A percentile compares a stretch with the other conserved stretches of the same genome.
Evolutionary conservation across 2,113 vertebrate species (phyloP).

Genomic region (Empidonax traillii): DNA sequence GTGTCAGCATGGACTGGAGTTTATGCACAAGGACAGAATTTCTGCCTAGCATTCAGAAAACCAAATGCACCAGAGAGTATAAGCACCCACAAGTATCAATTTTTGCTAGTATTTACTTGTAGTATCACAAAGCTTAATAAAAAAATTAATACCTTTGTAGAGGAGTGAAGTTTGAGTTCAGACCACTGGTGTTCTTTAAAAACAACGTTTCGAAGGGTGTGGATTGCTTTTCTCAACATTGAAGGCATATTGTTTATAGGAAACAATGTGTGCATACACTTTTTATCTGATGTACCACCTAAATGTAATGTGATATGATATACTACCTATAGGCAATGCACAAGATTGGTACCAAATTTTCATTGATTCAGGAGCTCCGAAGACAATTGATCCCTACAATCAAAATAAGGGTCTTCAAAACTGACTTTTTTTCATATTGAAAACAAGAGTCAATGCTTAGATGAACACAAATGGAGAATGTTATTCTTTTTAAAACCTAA

Average conservation of each 20-base stretch:
- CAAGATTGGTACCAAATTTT: background rate
- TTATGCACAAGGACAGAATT: background rate
- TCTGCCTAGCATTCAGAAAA: background rate
- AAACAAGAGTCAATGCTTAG: background rate
- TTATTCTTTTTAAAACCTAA: background rate
- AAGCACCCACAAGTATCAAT: background rate
- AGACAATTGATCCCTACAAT: background rate
- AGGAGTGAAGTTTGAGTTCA: background rate
- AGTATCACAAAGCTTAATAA: background rate
- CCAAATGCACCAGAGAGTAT: background rate
- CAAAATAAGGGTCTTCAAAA: background rate
- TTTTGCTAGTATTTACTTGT: background rate
- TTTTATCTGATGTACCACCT: background rate
- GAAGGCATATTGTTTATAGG: background rate
- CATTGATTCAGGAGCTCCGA: background rate
- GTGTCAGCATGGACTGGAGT: rapidly evolving
- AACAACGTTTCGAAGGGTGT: background rate
- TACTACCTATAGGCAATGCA: background rate
- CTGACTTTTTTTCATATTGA: background rate
- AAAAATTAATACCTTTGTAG: background rate
- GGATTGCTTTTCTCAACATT: background rate
- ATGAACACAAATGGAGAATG: background rate
- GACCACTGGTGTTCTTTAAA: background rate
- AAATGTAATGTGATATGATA: background rate
- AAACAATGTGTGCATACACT: rapidly evolving